Percentiles rank a stretch among this genome's conserved stretches.
phyloP scores from a whole-genome alignment of 2,797 vertebrate species.

The Poeciliopsis paucimaculata region DNA sequence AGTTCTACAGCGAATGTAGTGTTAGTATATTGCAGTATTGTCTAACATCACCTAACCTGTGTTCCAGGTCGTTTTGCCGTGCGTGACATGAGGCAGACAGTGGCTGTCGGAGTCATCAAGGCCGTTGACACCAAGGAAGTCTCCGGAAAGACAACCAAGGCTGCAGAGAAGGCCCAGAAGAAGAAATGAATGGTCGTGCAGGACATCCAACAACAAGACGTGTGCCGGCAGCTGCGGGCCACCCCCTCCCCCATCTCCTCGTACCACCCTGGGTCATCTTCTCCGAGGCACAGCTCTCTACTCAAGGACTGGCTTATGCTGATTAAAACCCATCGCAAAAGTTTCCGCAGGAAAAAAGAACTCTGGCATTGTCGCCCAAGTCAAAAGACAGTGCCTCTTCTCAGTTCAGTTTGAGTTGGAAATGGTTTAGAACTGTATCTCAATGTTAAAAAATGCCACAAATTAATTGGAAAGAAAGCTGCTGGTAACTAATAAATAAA shows the following conservation, averaged over 20 bases:
- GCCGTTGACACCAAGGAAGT: conserved; percentile 72
- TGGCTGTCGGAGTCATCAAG: conserved; percentile 86
- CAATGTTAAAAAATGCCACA: conserved; percentile 76
- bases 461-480: conserved; percentile 79
- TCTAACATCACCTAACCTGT: background rate
- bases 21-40: background rate
- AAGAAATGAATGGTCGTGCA: conserved; percentile 79
- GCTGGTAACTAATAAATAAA: conserved; percentile 85
- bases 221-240: conserved; percentile 62
- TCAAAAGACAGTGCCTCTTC: conserved; percentile 75
- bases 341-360: conserved; percentile 84
- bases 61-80: conserved; percentile 81
- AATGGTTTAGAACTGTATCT: conserved; percentile 79
- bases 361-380: conserved; percentile 70
- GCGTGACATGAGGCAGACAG: conserved; percentile 86
- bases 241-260: conserved; percentile 30
- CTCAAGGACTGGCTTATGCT: conserved; percentile 87
- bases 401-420: conserved; percentile 81
- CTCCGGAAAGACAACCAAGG: conserved; percentile 78
- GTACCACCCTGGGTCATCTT: conserved; percentile 67
- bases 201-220: conserved; percentile 61
- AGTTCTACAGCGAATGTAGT: background rate
- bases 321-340: conserved; percentile 87
- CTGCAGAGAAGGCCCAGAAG: conserved; percentile 79
- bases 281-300: conserved; percentile 76